These are phyloP conservation scores for Caenorhabditis latens DNA, from an alignment of 1,140 invertebrate genomes.

Conservation along the genomic window DNA sequence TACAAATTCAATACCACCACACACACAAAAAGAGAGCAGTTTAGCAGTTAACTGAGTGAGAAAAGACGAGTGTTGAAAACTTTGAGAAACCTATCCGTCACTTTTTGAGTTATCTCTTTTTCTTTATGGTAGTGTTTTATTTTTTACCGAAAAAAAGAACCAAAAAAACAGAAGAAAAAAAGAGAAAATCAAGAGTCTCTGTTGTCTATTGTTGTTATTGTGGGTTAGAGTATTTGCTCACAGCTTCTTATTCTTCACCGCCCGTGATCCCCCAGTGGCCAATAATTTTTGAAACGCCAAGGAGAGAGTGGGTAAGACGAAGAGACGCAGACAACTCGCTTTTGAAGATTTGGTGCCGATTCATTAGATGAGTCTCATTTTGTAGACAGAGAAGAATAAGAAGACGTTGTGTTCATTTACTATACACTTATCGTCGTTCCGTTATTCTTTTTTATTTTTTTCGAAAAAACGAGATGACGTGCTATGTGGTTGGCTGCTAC, in stretches of 20 bases:
- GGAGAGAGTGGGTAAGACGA: not conserved
- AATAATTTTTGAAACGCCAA: slow-evolving; percentile 51
- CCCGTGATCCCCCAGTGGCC: slow-evolving; percentile 14
- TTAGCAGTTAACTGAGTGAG: not conserved
- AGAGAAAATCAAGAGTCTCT: not conserved
- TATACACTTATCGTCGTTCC: not conserved
- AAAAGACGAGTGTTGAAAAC: not conserved
- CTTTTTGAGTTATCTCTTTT: slow-evolving; percentile 23
- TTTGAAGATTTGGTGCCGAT: slow-evolving; percentile 35
- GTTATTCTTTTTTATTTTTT: not conserved
- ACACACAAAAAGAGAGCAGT: not conserved
- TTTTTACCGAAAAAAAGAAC: no score
- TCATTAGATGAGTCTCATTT: slow-evolving; percentile 54
- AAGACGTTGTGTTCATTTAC: slow-evolving; percentile 10
- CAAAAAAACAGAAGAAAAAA: not conserved
- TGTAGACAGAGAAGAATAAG: not conserved
- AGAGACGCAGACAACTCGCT: slow-evolving; percentile 1
- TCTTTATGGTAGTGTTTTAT: no score
- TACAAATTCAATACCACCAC: slow-evolving; percentile 52
- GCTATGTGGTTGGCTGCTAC: no score
- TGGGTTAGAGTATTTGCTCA: not conserved
- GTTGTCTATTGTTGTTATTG: slow-evolving; percentile 27
- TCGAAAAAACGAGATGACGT: no score
- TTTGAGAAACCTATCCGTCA: slow-evolving; percentile 13
- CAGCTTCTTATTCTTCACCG: not conserved